phyloP scores from a whole-genome alignment of 2,113 vertebrate species.

The Elaphurus davidianus region DNA sequence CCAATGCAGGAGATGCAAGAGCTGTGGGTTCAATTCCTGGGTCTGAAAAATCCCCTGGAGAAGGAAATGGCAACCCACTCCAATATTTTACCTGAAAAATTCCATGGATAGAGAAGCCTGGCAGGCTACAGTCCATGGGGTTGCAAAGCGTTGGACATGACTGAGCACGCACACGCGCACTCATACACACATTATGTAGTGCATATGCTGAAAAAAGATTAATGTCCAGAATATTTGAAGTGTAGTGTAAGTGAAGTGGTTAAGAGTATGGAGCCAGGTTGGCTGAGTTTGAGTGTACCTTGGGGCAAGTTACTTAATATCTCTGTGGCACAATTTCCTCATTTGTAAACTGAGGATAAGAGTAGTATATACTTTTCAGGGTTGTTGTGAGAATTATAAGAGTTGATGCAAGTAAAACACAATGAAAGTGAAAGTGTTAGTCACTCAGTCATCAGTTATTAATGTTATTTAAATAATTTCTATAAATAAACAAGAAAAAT shows the following conservation, averaged over 20 bases:
- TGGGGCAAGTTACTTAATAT: not conserved
- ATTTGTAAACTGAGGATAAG: not conserved
- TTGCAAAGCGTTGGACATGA: not conserved
- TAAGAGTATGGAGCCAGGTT: not conserved
- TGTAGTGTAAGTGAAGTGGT: not conserved
- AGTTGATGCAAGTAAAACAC: not conserved
- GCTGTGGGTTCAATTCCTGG: not conserved
- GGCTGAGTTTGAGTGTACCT: not conserved
- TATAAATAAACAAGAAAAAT: conserved; percentile 6
- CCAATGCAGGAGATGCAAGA: not conserved
- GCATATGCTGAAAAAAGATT: not conserved
- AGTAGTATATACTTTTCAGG: not conserved
- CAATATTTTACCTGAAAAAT: not conserved
- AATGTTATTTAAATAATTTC: not conserved
- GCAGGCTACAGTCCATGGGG: not conserved
- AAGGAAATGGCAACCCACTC: not conserved
- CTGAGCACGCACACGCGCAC: fast-evolving
- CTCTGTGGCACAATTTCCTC: not conserved
- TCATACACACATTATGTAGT: not conserved
- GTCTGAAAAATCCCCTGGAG: not conserved
- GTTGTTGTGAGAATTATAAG: not conserved
- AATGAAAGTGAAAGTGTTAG: not conserved
- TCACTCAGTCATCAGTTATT: not conserved
- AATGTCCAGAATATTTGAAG: not conserved
- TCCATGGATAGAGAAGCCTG: not conserved